phyloP scores from a whole-genome alignment of 2,113 vertebrate species.

The Pyrgilauda ruficollis region DNA sequence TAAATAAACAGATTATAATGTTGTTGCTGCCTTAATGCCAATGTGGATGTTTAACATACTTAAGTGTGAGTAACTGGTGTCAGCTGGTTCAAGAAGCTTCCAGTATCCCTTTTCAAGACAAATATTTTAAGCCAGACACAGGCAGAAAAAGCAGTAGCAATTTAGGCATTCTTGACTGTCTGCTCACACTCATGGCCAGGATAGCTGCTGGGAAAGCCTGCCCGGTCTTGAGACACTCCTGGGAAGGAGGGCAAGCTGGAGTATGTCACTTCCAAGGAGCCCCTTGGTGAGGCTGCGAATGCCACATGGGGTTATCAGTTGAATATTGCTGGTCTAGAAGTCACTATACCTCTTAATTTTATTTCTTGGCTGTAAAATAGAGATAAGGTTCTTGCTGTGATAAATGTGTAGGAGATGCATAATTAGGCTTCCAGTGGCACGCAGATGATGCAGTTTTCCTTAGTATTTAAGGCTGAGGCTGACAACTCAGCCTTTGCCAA shows the following conservation, averaged over 20 bases:
- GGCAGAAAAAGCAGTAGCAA: background rate
- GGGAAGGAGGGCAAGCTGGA: background rate
- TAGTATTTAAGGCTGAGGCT: background rate
- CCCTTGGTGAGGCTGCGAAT: rapidly evolving
- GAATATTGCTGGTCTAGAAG: background rate
- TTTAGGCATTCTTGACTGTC: background rate
- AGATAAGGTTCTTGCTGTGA: background rate
- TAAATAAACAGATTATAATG: background rate
- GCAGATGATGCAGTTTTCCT: background rate
- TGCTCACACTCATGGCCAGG: background rate
- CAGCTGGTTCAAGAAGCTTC: background rate
- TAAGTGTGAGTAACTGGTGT: background rate
- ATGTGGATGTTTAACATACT: background rate
- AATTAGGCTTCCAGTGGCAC: background rate
- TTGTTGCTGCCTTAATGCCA: background rate
- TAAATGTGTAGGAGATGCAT: background rate
- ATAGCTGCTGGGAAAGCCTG: background rate
- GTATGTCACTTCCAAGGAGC: rapidly evolving
- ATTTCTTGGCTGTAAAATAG: background rate
- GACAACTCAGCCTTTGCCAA: background rate
- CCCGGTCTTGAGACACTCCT: rapidly evolving
- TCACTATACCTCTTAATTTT: background rate
- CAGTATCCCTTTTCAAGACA: background rate
- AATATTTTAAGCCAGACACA: background rate
- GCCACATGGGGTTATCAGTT: rapidly evolving